Conservation (phyloP, 2,113 vertebrate genomes). For the Plotosus lineatus region DNA sequence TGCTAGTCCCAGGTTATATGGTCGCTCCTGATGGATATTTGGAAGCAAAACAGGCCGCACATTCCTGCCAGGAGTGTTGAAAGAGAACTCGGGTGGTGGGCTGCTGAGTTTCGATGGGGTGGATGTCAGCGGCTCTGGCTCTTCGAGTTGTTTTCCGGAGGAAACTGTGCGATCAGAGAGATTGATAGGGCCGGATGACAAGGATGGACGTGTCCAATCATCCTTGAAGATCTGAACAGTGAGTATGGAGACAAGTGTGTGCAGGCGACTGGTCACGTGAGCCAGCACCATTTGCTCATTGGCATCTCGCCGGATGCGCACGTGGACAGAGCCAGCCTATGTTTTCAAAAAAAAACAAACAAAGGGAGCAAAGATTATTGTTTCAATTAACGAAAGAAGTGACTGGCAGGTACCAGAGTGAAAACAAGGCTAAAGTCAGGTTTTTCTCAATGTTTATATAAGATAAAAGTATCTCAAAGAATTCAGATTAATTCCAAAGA, state of each 20-base stretch:
- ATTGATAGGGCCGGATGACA: conserved; percentile 76
- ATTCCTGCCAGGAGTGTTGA: conserved; percentile 88
- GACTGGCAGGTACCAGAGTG: background rate
- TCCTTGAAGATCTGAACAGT: conserved; percentile 98
- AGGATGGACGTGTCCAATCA: conserved; percentile 88
- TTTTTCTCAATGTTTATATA: background rate
- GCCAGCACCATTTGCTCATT: conserved; percentile 98
- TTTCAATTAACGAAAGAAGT: background rate
- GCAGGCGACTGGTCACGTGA: conserved; percentile 91
- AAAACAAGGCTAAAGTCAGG: background rate
- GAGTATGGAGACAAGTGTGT: conserved; percentile 85
- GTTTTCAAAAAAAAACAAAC: conserved; percentile 16
- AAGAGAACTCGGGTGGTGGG: conserved; percentile 93
- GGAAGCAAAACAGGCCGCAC: conserved; percentile 79
- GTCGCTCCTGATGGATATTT: conserved; percentile 75
- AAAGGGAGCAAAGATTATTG: background rate
- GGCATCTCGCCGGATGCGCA: conserved; percentile 93
- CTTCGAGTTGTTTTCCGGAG: conserved; percentile 67
- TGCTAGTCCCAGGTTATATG: conserved; percentile 78
- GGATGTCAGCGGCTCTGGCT: conserved; percentile 81
- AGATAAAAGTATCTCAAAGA: background rate
- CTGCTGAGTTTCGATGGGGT: conserved; percentile 87
- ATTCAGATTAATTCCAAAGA: background rate
- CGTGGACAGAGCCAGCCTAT: conserved; percentile 93
- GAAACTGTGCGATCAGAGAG: conserved; percentile 78